Evolutionary conservation across 2,888 invertebrate species (phyloP), one percentile per base, ranked within the genome.

Genomic region (Lycia hirtaria): DNA sequence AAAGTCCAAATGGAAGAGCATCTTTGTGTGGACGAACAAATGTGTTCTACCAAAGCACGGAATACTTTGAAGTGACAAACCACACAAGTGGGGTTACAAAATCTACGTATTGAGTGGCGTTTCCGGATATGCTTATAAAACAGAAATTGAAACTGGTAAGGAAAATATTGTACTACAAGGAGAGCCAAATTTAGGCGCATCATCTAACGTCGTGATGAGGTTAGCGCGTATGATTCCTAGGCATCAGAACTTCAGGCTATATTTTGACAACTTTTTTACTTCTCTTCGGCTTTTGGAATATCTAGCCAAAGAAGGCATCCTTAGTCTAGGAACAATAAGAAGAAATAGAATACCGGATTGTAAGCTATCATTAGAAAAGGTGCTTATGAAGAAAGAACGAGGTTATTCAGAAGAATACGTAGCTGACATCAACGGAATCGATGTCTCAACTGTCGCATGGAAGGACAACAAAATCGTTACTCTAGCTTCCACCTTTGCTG

Each of bases 401-500:
- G 65, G 59, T 7, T 37, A 40, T 41, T 56, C 60, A n/a, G 45
- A 33, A 12, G 52, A 60, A 38, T 40, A 52, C 28, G 59, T 60
- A 24, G 50, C 63, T 40, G 45, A 58, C 44, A 50, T 65, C 45
- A 61, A 75, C 53, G 71, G 65, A 38, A 58, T 59, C 41, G 65
- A 68, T 19, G 48, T 74, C 19, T 63, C 70, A 14, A 65, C 51
- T 35, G 71, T 80, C 71, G 44, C 40, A 17, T 63, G 57, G 76
- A 73, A 69, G 56, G 74, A 78, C 58, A 81, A 81, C 57, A 80
- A 37, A 20, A 37, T 37, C 7, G 17, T 37, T 10, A 37, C 6
- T 3, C 20, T 40, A 12, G 40, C 14, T 20, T 33, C 65, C 47
- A 22, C 38, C 20, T 38, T 20, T 20, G 37, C 20, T 6, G 38